Base-by-base conservation (phyloP, 2,113 vertebrate species). In the Sitta europaea region DNA sequence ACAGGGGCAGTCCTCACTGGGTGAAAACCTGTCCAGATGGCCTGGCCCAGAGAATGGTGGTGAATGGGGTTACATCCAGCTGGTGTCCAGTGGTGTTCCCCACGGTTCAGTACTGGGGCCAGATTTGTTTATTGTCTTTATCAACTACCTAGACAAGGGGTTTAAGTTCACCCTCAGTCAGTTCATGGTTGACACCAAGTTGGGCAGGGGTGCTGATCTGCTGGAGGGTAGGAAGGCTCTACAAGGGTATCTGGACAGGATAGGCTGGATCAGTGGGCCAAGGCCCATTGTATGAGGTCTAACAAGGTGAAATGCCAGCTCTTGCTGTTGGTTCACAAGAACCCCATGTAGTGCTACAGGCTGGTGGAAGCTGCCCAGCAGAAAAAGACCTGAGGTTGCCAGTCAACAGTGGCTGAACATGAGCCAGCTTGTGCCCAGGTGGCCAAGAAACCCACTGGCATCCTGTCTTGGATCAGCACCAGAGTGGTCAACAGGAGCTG, bases 381-480 rank as follows among this genome's bases (percentile, higher is more conserved):
- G 31, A 74, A 67, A 86, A 21, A 8, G 22, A 61, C 25, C 27
- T 48, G 22, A 27, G 1, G 11, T 8, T 86, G 40, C 10, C 43
- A 27, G 18, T 12, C 1, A 0, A 5, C 25, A 35, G 25, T 8
- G 6, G 7, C 19, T 67, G 15, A 67, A 22, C n/a, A 18, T 43
- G 15, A 55, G 23, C 19, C 47, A 74, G 40, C 7, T 16, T 61
- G 35, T 36, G 61, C 35, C 47, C 40, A 48, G 38, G 27, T 21
- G 31, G 35, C 61, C 31, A 67, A 67, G 53, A 53, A 54, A 13
- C 8, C 11, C 40, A 67, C 14, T 24, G 36, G 27, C 59, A 54
- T 73, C 40, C 51, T 28, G 35, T 29, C n/a, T 5, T 73, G 40
- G 17, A 48, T 54, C 47, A 73, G 35, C 21, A 66, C 7, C 2